Evolutionary conservation across 2,888 invertebrate species (phyloP), one percentile per base, ranked within the genome.

Genomic region (Euplexia lucipara): DNA sequence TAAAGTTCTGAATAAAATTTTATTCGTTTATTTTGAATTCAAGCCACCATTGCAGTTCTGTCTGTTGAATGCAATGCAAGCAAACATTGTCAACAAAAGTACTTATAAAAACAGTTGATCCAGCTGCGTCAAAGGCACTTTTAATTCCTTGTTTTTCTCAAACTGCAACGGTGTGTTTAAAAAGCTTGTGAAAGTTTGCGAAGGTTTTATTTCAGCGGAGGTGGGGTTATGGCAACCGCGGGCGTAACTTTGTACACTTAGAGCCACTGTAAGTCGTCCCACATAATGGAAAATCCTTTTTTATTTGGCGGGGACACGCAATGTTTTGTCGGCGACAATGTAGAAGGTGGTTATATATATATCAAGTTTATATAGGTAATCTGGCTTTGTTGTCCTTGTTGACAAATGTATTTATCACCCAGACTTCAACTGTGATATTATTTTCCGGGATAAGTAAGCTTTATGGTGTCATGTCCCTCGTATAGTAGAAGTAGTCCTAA

Each of bases 251-350:
- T 88, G 87, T 89, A 86, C 88, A 88, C 87, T 88, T 86, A 89
- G 85, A 85, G 86, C 81, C 79, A 82, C 84, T 85, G 85, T 88
- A 89, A 91, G 88, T 89, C 87, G 86, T 85, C 87, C 85, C 83
- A 84, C 85, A 85, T 90, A 90, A 91, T 89, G 88, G 86, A 83
- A 91, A 90, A 90, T 83, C 82, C 85, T 86, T 89, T 85, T 88
- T 88, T 89, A 87, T 90, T 88, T 83, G 81, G 75, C 82, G 82
- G 75, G 78, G 80, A 83, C 86, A 85, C 82, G 84, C 83, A 79
- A 82, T 83, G 83, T 86, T 88, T 86, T 86, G 84, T 81, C 75
- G 70, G 59, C 63, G 68, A 76, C 77, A 79, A 64, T 66, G 73
- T 75, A 58, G 59, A 58, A 73, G 62, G 59, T 75, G 47, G 58